phyloP scores from a whole-genome alignment of 2,797 vertebrate species.

The Hydrocynus forskahlii region DNA sequence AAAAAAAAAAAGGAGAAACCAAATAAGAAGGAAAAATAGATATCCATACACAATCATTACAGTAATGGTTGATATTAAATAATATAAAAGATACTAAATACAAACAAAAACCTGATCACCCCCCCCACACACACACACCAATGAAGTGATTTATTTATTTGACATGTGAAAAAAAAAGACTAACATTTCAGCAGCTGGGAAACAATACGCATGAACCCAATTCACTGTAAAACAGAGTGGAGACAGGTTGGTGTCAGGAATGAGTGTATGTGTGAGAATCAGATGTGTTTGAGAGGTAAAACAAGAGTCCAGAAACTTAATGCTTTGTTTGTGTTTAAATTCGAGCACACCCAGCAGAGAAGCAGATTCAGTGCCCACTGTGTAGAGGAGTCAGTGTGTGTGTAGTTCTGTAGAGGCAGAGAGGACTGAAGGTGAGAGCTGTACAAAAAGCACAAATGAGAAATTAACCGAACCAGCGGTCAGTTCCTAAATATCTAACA shows the following conservation, averaged over 20 bases:
- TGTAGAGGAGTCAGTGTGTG: constrained; percentile 65
- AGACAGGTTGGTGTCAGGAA: constrained; percentile 68
- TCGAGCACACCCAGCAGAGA: constrained; percentile 67
- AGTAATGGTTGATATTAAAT: constrained; percentile 96
- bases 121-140: constrained; percentile 66
- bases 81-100: constrained; percentile 81
- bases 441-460: constrained; percentile 68
- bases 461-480: constrained; percentile 91
- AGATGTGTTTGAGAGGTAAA: constrained; percentile 55
- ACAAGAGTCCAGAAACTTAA: not conserved
- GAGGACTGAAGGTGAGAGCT: constrained; percentile 16
- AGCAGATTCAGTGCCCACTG: constrained; percentile 77
- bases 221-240: constrained; percentile 80
- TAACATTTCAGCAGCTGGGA: constrained; percentile 89
- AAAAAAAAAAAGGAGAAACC: constrained; percentile 41
- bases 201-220: constrained; percentile 88
- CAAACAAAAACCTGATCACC: constrained; percentile 89
- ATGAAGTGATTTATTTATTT: constrained; percentile 76
- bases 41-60: constrained; percentile 92
- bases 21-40: constrained; percentile 68
- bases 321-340: constrained; percentile 52
- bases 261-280: constrained; percentile 37
- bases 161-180: constrained; percentile 85
- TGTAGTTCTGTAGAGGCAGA: constrained; percentile 23
- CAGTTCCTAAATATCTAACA: constrained; percentile 57